These are phyloP conservation scores for Liparis tanakae DNA, from an alignment of 2,797 vertebrate species.

Conservation along the genomic window DNA sequence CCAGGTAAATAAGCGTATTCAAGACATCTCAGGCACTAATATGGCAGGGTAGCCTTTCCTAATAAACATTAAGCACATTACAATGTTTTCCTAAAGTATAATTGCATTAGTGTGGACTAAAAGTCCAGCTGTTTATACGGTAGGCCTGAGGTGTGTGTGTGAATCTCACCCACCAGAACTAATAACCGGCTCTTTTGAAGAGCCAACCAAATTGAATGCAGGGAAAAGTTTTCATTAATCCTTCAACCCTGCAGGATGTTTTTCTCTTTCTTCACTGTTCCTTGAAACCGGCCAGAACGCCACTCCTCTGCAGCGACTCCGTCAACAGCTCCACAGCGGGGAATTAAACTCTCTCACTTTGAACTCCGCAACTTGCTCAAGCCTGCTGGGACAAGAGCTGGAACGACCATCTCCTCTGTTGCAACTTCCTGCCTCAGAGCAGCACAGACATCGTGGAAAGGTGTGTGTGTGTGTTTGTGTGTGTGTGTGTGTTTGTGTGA, in stretches of 20 bases:
- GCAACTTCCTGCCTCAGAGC: conserved; percentile 80
- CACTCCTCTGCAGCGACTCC: not conserved
- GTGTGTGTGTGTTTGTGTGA: conserved; percentile 18
- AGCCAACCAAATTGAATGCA: not conserved
- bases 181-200: conserved; percentile 2
- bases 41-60: not conserved
- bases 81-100: conserved; percentile 17
- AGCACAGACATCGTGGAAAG: conserved; percentile 42
- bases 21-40: not conserved
- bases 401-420: conserved; percentile 21
- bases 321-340: not conserved
- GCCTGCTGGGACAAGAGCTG: conserved; percentile 25
- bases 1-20: not conserved
- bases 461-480: conserved; percentile 40
- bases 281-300: not conserved
- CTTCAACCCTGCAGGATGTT: conserved; percentile 11
- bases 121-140: conserved; percentile 23
- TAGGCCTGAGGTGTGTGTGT: not conserved
- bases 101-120: conserved; percentile 10
- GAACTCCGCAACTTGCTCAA: conserved; percentile 48
- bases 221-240: not conserved
- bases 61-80: conserved; percentile 12
- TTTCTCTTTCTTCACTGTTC: not conserved
- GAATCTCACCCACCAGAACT: not conserved
- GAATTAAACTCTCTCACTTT: conserved; percentile 13